Conservation (phyloP, 2,888 invertebrate species). For the Dusona sp. region DNA sequence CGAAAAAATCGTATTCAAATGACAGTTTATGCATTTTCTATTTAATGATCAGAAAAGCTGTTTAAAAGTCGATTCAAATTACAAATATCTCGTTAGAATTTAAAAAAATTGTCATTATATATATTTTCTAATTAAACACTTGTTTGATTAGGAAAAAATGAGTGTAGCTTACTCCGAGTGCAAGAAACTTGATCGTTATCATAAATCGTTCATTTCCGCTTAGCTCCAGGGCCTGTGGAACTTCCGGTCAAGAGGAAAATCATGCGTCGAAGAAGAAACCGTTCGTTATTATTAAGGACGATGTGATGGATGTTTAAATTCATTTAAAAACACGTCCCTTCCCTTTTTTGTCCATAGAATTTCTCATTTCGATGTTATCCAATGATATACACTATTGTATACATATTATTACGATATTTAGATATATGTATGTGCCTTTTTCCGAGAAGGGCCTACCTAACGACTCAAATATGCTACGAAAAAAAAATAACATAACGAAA, state of each 20-base stretch:
- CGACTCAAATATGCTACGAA: conserved; percentile 72
- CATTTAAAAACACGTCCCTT: background rate
- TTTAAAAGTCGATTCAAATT: too few relatives aligned
- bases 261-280: conserved; percentile 6
- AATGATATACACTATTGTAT: conserved; percentile 70
- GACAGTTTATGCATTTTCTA: too few relatives aligned
- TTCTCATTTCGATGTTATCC: conserved; percentile 65
- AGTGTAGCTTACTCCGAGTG: too few relatives aligned
- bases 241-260: conserved; percentile 11
- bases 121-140: too few relatives aligned
- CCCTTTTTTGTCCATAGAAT: conserved; percentile 36
- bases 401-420: conserved; percentile 69
- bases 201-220: conserved; percentile 17
- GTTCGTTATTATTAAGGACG: conserved; percentile 32
- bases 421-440: conserved; percentile 76
- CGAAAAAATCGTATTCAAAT: too few relatives aligned
- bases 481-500: conserved; percentile 4
- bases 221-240: conserved; percentile 16
- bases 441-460: conserved; percentile 73
- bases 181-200: background rate
- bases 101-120: background rate
- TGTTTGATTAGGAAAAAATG: too few relatives aligned
- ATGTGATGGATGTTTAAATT: conserved; percentile 29
- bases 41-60: too few relatives aligned
- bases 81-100: too few relatives aligned